phyloP scores from a whole-genome alignment of 2,888 invertebrate genomes.

The Cybosia mesomella region DNA sequence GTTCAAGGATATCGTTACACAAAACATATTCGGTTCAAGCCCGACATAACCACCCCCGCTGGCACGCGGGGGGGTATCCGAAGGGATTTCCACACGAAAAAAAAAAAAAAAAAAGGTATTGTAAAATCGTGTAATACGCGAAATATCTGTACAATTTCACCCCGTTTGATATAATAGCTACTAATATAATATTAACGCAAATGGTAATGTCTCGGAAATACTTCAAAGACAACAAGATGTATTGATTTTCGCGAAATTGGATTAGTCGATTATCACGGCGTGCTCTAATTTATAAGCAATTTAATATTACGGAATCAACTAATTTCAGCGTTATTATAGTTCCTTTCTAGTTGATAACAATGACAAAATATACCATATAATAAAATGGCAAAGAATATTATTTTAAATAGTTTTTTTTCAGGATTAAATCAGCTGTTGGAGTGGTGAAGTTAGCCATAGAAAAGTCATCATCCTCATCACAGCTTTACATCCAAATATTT shows the following conservation, averaged over 20 bases:
- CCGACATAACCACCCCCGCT: no score
- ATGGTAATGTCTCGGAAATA: slow-evolving; percentile 13
- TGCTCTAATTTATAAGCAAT: slow-evolving; percentile 13
- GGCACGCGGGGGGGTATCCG: no score
- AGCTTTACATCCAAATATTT: no score
- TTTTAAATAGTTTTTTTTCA: no score
- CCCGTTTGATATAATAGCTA: neutral
- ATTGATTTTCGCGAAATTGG: slow-evolving; percentile 30
- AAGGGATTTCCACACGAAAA: no score
- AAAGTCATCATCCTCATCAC: no score
- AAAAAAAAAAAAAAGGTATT: neutral
- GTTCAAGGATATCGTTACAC: no score
- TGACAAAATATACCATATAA: neutral
- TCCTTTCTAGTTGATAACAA: neutral
- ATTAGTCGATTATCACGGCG: slow-evolving; percentile 11
- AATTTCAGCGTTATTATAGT: neutral
- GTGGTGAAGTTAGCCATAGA: no score
- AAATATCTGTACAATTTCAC: no score
- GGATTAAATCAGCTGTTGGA: no score
- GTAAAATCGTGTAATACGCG: neutral
- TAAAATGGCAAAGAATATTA: no score
- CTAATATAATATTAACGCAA: slow-evolving; percentile 8
- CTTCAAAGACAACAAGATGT: slow-evolving; percentile 24
- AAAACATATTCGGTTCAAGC: no score
- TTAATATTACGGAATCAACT: slow-evolving; percentile 6